Percentiles rank a stretch among this genome's conserved stretches.
Evolutionary conservation across 2,797 vertebrate species (phyloP).

Genomic region (Phoxinus dragarum): DNA sequence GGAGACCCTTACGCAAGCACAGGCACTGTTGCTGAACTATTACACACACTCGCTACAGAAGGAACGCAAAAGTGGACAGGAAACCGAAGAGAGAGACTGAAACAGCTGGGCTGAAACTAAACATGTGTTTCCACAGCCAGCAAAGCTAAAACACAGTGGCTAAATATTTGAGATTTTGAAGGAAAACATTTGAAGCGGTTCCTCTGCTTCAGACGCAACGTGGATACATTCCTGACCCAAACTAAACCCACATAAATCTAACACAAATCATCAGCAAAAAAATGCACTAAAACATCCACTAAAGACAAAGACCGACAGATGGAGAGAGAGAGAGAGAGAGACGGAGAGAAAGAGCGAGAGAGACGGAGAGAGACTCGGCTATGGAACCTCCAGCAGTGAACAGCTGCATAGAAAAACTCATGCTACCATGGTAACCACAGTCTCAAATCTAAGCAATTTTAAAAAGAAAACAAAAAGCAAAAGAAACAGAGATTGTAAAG

Average conservation of each 20-base stretch:
- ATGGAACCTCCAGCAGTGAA: constrained; percentile 72
- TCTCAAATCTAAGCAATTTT: constrained; percentile 50
- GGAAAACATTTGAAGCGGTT: constrained; percentile 57
- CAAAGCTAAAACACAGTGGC: constrained; percentile 49
- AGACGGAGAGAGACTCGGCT: constrained; percentile 30
- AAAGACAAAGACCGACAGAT: constrained; percentile 31
- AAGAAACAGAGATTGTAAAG: constrained; percentile 23
- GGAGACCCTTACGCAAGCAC: constrained; percentile 28
- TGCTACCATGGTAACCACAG: constrained; percentile 71
- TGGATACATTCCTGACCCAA: constrained; percentile 49
- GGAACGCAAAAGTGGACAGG: constrained; percentile 47
- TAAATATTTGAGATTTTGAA: constrained; percentile 61
- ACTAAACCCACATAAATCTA: constrained; percentile 49
- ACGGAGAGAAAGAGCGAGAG: constrained; percentile 6
- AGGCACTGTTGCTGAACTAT: neutral
- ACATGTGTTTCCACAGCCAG: constrained; percentile 52
- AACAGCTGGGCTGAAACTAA: constrained; percentile 61
- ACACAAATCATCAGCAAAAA: constrained; percentile 25
- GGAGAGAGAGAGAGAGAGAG: constrained; percentile 24
- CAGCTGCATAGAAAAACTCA: constrained; percentile 77
- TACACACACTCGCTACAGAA: constrained; percentile 19
- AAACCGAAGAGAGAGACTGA: constrained; percentile 32
- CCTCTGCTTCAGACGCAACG: constrained; percentile 49
- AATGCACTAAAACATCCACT: neutral
- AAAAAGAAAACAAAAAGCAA: constrained; percentile 28